Evolutionary conservation across 2,113 vertebrate species (phyloP).

Genomic region (Regulus satrapa): DNA sequence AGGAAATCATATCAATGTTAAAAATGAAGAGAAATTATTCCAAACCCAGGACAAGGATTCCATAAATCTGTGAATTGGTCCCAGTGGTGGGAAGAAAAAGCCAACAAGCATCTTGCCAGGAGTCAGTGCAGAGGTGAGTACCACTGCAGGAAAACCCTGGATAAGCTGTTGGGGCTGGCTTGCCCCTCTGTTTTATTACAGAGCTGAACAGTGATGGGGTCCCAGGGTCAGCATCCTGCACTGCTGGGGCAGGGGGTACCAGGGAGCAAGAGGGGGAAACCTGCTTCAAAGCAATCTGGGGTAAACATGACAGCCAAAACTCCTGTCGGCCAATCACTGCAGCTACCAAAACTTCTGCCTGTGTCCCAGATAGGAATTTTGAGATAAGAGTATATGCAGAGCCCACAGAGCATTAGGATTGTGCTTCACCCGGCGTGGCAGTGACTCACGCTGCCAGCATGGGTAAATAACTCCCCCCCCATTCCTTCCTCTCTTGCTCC

Average conservation of each 20-base stretch:
- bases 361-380: not conserved
- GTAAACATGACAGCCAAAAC: not conserved
- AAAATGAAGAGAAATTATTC: not conserved
- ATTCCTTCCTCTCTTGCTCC: not conserved
- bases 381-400: not conserved
- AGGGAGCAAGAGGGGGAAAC: not conserved
- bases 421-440: not conserved
- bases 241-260: not conserved
- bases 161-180: not conserved
- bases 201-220: fast-evolving
- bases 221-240: fast-evolving
- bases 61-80: not conserved
- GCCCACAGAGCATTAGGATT: not conserved
- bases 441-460: not conserved
- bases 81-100: not conserved
- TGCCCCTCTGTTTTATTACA: not conserved
- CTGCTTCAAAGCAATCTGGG: not conserved
- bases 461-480: not conserved
- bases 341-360: not conserved
- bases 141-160: not conserved
- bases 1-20: not conserved
- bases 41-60: not conserved
- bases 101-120: not conserved
- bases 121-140: not conserved
- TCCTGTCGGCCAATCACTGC: not conserved